Evolutionary conservation across 2,888 invertebrate species (phyloP), one percentile per base, ranked within the genome.

Genomic region (Eilema depressum): DNA sequence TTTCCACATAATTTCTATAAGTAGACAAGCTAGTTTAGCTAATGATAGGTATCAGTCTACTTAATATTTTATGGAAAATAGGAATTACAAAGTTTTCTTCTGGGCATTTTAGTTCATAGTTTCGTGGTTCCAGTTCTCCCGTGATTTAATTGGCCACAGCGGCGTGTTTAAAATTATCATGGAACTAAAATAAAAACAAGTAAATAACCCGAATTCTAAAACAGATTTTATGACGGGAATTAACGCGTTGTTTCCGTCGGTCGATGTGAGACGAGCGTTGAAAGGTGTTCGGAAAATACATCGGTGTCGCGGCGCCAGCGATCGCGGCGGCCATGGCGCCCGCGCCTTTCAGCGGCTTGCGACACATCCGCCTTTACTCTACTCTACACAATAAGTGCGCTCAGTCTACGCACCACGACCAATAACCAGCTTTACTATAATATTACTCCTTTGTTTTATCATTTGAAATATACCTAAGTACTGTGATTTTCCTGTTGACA

Each of bases 161-260:
- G 87, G 87, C 90, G 86, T 83, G 93, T 94, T 93, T 93, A 95
- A 95, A 95, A 94, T 93, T 92, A 94, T 93, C 94, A 91, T 92
- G 91, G 88, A 92, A 91, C 94, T 93, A 91, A 94, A 94, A 95
- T 94, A 94, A 94, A 95, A 94, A 93, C 92, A 95, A 94, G 94
- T 94, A 95, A 95, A 95, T 94, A 94, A 94, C 93, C 94, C 92
- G 93, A 93, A 94, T 95, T 94, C 95, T 95, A 94, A 95, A 95
- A 93, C 91, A 91, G 95, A 95, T 95, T 95, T 95, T 95, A 95
- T 94, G 95, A 95, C 94, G 94, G 93, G 95, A 95, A 95, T 95
- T 95, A 95, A 95, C 95, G 94, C 92, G 94, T 95, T 94, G 94
- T 95, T 95, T 95, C 95, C 95, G 95, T 92, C 94, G 93, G 92